phyloP scores from a whole-genome alignment of 53 echinoderm and acorn worm genomes.

The Apostichopus leukothele region DNA sequence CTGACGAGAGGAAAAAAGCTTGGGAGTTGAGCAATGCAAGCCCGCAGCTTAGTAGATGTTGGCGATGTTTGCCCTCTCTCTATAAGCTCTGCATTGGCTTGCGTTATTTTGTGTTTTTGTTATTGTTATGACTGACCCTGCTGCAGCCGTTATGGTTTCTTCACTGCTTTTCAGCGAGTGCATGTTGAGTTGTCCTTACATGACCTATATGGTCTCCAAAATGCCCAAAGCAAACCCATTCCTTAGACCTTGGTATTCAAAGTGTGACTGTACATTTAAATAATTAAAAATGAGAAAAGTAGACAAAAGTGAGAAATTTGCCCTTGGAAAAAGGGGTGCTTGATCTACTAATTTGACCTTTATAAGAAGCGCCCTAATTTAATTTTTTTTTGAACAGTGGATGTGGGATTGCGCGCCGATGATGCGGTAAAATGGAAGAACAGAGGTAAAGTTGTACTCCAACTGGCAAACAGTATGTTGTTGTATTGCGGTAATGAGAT shows the following conservation, averaged over 20 bases:
- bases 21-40: too few relatives aligned
- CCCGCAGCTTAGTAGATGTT: too few relatives aligned
- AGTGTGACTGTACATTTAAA: background rate
- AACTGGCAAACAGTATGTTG: slow-evolving; percentile 15
- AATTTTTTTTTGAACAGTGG: slow-evolving; percentile 16
- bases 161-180: background rate
- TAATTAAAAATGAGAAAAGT: background rate
- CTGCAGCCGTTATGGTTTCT: background rate
- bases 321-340: background rate
- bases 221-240: slow-evolving; percentile 1
- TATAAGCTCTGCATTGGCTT: too few relatives aligned
- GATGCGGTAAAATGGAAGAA: background rate
- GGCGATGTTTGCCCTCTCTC: too few relatives aligned
- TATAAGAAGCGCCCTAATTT: slow-evolving; percentile 31
- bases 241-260: background rate
- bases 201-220: background rate
- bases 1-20: background rate
- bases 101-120: background rate
- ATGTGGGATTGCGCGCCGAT: background rate
- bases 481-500: slow-evolving; percentile 5
- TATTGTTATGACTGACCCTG: background rate
- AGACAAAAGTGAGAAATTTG: background rate
- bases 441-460: background rate
- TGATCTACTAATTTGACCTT: slow-evolving; percentile 8
- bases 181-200: background rate